Conservation (phyloP, 2,797 vertebrate species). For the Protosalanx chinensis region DNA sequence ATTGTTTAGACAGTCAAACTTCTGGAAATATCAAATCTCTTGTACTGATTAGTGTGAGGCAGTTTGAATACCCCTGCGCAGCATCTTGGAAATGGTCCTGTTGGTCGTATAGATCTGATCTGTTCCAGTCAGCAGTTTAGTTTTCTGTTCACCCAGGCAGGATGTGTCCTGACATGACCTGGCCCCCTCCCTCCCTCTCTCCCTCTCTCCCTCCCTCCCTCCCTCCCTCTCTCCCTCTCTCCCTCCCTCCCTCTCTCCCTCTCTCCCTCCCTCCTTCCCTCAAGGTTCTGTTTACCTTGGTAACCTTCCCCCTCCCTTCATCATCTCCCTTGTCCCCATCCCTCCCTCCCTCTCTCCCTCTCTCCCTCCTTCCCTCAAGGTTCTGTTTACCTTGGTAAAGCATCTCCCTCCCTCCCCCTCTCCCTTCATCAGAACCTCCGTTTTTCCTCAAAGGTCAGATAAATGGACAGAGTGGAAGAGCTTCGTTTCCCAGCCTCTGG, state of each 20-base stretch:
- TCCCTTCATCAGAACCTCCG: constrained; percentile 52
- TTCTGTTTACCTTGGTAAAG: constrained; percentile 62
- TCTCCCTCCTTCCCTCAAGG: constrained; percentile 53
- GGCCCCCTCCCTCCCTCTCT: no score
- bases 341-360: constrained; percentile 55
- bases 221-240: constrained; percentile 56
- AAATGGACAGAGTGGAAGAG: background rate
- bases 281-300: constrained; percentile 64
- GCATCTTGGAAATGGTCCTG: no score
- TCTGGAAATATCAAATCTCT: no score
- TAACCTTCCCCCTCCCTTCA: constrained; percentile 34
- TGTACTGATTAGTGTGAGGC: no score
- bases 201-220: constrained; percentile 26
- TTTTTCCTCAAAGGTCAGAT: constrained; percentile 14
- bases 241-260: constrained; percentile 48
- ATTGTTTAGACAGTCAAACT: no score
- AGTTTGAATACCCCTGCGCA: no score
- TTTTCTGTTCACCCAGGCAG: background rate
- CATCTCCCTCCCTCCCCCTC: constrained; percentile 62
- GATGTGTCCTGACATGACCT: constrained; percentile 57
- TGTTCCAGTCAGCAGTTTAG: no score
- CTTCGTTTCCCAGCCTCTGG: constrained; percentile 31
- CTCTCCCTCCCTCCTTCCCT: constrained; percentile 53
- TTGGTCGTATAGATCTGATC: no score
- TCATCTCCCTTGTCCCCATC: constrained; percentile 34